Percentiles rank a stretch among this genome's conserved stretches.
phyloP scores from a whole-genome alignment of 2,888 invertebrate species.

The Catonia carolina region DNA sequence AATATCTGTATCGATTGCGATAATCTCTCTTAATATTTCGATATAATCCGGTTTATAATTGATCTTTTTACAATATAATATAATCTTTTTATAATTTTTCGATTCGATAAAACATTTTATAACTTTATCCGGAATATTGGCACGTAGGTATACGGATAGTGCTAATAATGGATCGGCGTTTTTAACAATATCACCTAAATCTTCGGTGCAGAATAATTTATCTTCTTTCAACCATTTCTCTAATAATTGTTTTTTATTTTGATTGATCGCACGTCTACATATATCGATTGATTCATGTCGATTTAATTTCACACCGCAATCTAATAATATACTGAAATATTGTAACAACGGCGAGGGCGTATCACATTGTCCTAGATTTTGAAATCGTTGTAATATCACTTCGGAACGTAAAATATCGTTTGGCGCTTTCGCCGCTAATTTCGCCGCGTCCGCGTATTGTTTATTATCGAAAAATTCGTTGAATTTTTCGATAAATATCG shows the following conservation, averaged over 20 bases:
- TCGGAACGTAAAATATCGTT: slow-evolving; percentile 21
- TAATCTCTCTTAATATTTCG: not conserved
- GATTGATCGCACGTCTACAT: slow-evolving; percentile 17
- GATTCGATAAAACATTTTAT: slow-evolving; percentile 20
- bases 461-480: not conserved
- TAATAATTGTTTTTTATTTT: slow-evolving; percentile 57
- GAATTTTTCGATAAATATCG: slow-evolving; percentile 89
- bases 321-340: slow-evolving; percentile 21
- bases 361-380: too few relatives aligned
- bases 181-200: slow-evolving; percentile 24
- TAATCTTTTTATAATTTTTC: slow-evolving; percentile 17
- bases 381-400: slow-evolving; percentile 14
- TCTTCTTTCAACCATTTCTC: slow-evolving; percentile 99
- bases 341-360: too few relatives aligned
- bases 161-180: slow-evolving; percentile 12
- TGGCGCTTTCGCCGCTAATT: slow-evolving; percentile 9
- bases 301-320: slow-evolving; percentile 15
- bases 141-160: slow-evolving; percentile 21
- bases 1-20: too few relatives aligned
- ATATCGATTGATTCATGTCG: slow-evolving; percentile 22
- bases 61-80: slow-evolving; percentile 20
- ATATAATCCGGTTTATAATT: slow-evolving; percentile 23
- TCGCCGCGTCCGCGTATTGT: not conserved
- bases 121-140: slow-evolving; percentile 20
- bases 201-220: slow-evolving; percentile 84